Base-by-base conservation (phyloP, 2,113 vertebrate species). In the Acanthochromis polyacanthus region DNA sequence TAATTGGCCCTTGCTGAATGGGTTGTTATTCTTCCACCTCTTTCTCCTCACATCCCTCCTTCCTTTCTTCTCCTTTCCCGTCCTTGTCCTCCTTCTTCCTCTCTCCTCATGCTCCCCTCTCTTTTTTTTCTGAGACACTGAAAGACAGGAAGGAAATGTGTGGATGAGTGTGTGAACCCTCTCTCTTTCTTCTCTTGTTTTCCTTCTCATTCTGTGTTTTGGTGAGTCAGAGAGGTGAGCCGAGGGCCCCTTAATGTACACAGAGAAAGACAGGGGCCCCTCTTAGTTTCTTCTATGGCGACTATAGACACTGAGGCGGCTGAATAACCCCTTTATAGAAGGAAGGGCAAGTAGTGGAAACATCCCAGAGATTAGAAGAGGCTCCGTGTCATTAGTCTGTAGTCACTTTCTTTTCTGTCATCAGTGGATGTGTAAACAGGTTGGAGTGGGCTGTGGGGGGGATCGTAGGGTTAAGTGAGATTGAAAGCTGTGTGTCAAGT, bases 1-100 rank as follows among this genome's bases (percentile, higher is more conserved):
- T 92, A 89, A 93, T 84, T 89, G 83, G 80, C 83, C 71, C 51
- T 59, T 79, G 83, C 63, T 93, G 91, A 94, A 93, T 83, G 80
- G 80, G n/a, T 81, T 75, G 71, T 80, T 84, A 76, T 79, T 84
- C 84, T 78, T 84, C 67, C 48, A 62, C 43, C 68, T 85, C 75
- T 80, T 74, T 78, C 78, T 69, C 65, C 57, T 56, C 74, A 55
- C 61, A 64, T 80, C 75, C 51, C 68, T 82, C 63, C 66, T 58
- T 74, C 81, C 78, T 84, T 63, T 69, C 58, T 38, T 55, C 64
- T 59, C 28, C 48, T 85, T 56, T 67, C 50, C 67, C 62, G 10
- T 75, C 73, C 62, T 65, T 56, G 17, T 58, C 62, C 58, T 80
- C 77, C 73, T 59, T 65, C 60, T n/a, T 58, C 62, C 58, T 80